Evolutionary conservation across 2,888 invertebrate species (phyloP).

Genomic region (Caenorhabditis wallacei): DNA sequence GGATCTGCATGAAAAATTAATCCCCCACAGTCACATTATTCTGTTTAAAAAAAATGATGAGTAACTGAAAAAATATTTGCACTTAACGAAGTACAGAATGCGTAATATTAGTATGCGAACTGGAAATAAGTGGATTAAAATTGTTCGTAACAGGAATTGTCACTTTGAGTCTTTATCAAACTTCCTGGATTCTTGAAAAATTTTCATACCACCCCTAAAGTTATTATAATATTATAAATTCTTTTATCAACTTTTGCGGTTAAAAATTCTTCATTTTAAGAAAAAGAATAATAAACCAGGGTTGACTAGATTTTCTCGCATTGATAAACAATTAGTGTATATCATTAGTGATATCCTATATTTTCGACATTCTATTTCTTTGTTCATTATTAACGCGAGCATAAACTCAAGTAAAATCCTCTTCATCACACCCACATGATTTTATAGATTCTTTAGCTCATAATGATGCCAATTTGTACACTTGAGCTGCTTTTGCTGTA

Average conservation of each 20-base stretch:
- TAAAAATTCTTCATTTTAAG: too few relatives aligned
- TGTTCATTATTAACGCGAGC: slow-evolving; percentile 17
- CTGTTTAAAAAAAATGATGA: too few relatives aligned
- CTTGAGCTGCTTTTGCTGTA: slow-evolving; percentile 3
- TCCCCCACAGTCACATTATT: too few relatives aligned
- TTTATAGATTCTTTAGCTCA: slow-evolving; percentile 1
- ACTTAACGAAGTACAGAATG: neutral
- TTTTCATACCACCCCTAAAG: slow-evolving; percentile 11
- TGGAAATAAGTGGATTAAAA: slow-evolving; percentile 9
- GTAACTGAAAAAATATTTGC: neutral
- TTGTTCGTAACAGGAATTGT: slow-evolving; percentile 20
- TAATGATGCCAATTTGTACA: slow-evolving; percentile 35
- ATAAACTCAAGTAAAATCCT: slow-evolving; percentile 19
- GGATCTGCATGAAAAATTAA: too few relatives aligned
- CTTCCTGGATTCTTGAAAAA: neutral
- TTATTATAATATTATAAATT: slow-evolving; percentile 2
- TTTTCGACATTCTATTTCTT: neutral
- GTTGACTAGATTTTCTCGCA: neutral
- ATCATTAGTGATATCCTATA: slow-evolving; percentile 9
- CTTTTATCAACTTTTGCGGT: neutral
- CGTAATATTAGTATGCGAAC: neutral
- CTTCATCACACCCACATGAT: neutral
- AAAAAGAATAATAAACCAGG: too few relatives aligned
- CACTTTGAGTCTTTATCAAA: neutral
- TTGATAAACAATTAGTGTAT: slow-evolving; percentile 3